phyloP scores from a whole-genome alignment of 2,113 vertebrate genomes.

The Meriones unguiculatus region DNA sequence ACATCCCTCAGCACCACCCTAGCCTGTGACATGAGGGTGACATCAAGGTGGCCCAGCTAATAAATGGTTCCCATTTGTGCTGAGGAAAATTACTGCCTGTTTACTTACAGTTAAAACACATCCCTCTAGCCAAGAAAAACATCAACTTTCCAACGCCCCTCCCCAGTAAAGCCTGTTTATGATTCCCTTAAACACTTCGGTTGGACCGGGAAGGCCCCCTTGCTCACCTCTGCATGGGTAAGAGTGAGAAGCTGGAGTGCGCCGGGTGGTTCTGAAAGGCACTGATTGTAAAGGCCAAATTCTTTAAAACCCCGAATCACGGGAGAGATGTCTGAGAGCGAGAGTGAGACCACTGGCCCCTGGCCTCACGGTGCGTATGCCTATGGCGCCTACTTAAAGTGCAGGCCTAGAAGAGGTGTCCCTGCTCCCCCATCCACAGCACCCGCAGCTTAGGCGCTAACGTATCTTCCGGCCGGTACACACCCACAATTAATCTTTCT shows the following conservation, averaged over 20 bases:
- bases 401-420: not conserved
- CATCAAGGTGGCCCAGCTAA: constrained; percentile 18
- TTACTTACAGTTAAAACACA: constrained; percentile 77
- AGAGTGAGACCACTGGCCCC: not conserved
- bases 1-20: not conserved
- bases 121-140: constrained; percentile 80
- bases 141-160: constrained; percentile 65
- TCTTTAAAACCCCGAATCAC: constrained; percentile 27
- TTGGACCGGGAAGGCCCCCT: not conserved
- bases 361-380: constrained; percentile 58
- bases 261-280: not conserved
- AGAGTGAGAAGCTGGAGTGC: not conserved
- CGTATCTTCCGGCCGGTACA: constrained; percentile 83
- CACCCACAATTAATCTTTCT: constrained; percentile 91
- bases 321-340: not conserved
- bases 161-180: constrained; percentile 54
- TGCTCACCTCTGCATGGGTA: not conserved
- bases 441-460: constrained; percentile 80
- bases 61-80: constrained; percentile 4
- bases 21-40: not conserved
- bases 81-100: constrained; percentile 81
- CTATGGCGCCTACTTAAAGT: constrained; percentile 74
- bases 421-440: constrained; percentile 1
- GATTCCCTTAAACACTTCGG: constrained; percentile 61
- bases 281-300: not conserved